phyloP scores from a whole-genome alignment of 2,797 vertebrate genomes.

The Kryptopterus vitreolus region DNA sequence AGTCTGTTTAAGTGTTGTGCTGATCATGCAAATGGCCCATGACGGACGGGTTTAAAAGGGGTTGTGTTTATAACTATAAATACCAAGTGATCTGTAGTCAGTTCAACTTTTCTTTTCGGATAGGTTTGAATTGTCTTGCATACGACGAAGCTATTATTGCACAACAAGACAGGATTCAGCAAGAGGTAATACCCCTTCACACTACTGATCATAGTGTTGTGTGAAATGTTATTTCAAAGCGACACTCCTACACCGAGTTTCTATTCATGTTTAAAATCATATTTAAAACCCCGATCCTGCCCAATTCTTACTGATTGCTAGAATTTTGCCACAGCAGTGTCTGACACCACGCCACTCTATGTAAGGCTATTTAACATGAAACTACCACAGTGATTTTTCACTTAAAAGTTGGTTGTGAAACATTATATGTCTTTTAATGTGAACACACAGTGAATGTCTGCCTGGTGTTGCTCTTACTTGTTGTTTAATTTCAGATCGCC shows the following conservation, averaged over 20 bases:
- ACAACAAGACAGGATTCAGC: constrained; percentile 93
- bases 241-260: neutral
- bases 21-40: no score
- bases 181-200: constrained; percentile 71
- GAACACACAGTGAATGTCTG: neutral
- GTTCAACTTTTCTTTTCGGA: neutral
- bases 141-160: constrained; percentile 95
- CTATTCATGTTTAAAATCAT: neutral
- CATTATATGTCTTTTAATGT: neutral
- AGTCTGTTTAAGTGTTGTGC: no score
- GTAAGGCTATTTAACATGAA: neutral
- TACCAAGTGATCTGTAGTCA: neutral
- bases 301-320: neutral
- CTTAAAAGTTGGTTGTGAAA: no score
- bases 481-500: constrained; percentile 77
- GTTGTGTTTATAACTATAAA: neutral
- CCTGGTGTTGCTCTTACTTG: neutral
- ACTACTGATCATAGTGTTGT: neutral
- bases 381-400: neutral
- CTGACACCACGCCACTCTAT: neutral
- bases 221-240: neutral
- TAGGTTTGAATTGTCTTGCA: constrained; percentile 89
- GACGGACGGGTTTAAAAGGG: neutral
- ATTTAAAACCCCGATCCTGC: neutral
- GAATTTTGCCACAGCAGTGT: neutral